These are phyloP conservation scores for Eupeodes corollae DNA, from an alignment of 1,140 invertebrate genomes.

Conservation along the genomic window DNA sequence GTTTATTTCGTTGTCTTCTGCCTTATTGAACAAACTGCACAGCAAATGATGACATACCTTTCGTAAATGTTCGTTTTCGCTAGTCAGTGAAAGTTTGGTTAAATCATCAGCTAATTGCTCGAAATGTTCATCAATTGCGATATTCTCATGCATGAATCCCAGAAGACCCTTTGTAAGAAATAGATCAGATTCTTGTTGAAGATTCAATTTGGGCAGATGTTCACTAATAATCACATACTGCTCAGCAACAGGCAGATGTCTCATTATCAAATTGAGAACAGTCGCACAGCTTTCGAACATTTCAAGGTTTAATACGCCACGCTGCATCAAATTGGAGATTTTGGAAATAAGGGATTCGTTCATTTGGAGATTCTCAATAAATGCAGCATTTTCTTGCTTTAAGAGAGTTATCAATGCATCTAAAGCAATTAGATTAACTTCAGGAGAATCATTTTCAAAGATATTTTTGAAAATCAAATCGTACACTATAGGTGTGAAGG, in stretches of 20 bases:
- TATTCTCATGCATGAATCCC: constrained; percentile 25
- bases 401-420: constrained; percentile 22
- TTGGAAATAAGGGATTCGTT: constrained; percentile 22
- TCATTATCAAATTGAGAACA: constrained; percentile 20
- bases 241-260: constrained; percentile 22
- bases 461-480: constrained; percentile 21
- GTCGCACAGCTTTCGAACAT: constrained; percentile 19
- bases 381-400: constrained; percentile 16
- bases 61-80: constrained; percentile 20
- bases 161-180: constrained; percentile 29
- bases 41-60: constrained; percentile 24
- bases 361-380: constrained; percentile 25
- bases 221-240: constrained; percentile 27
- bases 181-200: constrained; percentile 20
- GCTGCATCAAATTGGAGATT: constrained; percentile 20
- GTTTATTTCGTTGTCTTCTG: constrained; percentile 17
- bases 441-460: constrained; percentile 11
- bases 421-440: constrained; percentile 16
- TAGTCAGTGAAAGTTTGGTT: constrained; percentile 19
- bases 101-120: constrained; percentile 27
- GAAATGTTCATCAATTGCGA: constrained; percentile 29
- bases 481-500: constrained; percentile 26
- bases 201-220: constrained; percentile 22
- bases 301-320: constrained; percentile 6
- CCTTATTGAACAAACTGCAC: constrained; percentile 33